Evolutionary conservation across 2,113 vertebrate genomes (phyloP).

Genomic region (Eidolon helvum): DNA sequence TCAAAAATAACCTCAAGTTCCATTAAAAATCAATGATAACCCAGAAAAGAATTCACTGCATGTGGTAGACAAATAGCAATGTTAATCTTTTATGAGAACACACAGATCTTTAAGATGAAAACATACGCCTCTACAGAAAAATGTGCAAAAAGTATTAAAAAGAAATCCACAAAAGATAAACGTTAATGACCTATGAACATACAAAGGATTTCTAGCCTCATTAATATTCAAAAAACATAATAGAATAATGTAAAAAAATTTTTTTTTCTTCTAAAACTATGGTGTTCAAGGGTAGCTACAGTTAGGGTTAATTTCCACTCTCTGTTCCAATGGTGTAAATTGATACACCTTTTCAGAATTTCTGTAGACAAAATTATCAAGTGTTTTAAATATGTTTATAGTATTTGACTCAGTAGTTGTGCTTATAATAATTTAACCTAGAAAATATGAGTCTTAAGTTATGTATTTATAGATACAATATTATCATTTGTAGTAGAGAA

Average conservation of each 20-base stretch:
- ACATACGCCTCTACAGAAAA: neutral
- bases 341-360: neutral
- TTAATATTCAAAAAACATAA: neutral
- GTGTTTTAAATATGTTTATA: neutral
- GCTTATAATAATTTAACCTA: neutral
- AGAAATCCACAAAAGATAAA: conserved; percentile 16
- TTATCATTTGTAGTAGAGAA: neutral
- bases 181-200: neutral
- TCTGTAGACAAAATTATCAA: neutral
- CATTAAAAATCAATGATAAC: conserved; percentile 18
- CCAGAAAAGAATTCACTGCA: neutral
- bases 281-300: neutral
- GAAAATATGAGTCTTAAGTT: neutral
- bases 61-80: neutral
- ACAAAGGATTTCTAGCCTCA: neutral
- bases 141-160: neutral
- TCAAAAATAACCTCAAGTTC: conserved; percentile 12
- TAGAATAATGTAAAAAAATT: neutral
- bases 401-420: conserved; percentile 9
- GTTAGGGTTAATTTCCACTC: neutral
- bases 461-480: neutral
- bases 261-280: neutral
- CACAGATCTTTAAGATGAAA: conserved; percentile 12
- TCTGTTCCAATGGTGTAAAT: neutral
- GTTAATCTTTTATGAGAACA: neutral